Evolutionary conservation across 1,140 invertebrate genomes (phyloP).

Genomic region (Euura lappo): DNA sequence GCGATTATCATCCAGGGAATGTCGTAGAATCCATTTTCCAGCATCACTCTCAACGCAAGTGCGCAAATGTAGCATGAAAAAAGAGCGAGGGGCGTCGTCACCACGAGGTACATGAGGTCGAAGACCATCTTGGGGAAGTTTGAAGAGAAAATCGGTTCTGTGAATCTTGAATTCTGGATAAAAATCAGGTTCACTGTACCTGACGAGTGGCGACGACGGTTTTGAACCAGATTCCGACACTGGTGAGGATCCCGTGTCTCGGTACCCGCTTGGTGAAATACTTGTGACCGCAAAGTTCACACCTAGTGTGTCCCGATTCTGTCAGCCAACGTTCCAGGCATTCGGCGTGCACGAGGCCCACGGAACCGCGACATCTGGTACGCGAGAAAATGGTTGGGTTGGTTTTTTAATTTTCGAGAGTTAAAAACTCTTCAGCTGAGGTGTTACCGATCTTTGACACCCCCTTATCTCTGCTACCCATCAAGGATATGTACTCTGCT

Average conservation of each 20-base stretch:
- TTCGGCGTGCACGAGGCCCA: slow-evolving; percentile 69
- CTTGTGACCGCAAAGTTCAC: slow-evolving; percentile 66
- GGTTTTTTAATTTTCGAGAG: too few species aligned
- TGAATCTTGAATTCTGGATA: background rate
- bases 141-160: background rate
- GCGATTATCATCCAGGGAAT: slow-evolving; percentile 56
- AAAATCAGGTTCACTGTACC: slow-evolving; percentile 29
- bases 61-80: slow-evolving; percentile 65
- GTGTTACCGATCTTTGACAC: slow-evolving; percentile 5
- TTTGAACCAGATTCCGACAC: slow-evolving; percentile 62
- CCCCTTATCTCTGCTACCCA: background rate
- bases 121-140: slow-evolving; percentile 59
- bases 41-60: slow-evolving; percentile 55
- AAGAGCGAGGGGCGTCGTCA: slow-evolving; percentile 64
- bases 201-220: slow-evolving; percentile 65
- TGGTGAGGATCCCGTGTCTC: slow-evolving; percentile 59
- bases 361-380: slow-evolving; percentile 69
- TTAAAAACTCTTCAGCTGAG: too few species aligned
- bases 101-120: slow-evolving; percentile 62
- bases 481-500: background rate
- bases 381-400: background rate
- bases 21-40: slow-evolving; percentile 46
- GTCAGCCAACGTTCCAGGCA: slow-evolving; percentile 75
- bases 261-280: slow-evolving; percentile 63
- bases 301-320: slow-evolving; percentile 65